phyloP scores from a whole-genome alignment of 1,140 invertebrate species.

The Drosophila aff. region DNA sequence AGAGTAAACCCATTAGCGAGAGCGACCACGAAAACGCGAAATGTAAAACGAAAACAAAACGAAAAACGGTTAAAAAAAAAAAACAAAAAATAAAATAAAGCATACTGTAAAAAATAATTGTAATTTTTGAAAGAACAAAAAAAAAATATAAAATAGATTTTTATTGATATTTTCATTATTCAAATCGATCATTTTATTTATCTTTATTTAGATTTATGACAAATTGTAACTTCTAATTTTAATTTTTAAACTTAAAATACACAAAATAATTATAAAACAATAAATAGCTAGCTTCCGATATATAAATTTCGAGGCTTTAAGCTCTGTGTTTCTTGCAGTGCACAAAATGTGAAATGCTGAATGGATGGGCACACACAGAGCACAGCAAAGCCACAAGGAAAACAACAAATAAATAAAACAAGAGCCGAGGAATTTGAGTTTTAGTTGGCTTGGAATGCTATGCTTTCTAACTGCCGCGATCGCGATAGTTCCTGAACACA shows the following conservation, averaged over 20 bases:
- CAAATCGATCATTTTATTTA: background rate
- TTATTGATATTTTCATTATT: too few relatives aligned
- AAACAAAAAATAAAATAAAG: constrained; percentile 1
- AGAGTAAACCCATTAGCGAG: constrained; percentile 29
- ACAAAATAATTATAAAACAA: too few relatives aligned
- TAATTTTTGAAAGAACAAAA: background rate
- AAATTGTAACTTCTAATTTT: too few relatives aligned
- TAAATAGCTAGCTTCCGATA: too few relatives aligned
- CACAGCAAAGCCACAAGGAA: constrained; percentile 9
- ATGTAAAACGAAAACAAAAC: constrained; percentile 66
- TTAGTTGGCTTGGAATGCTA: constrained; percentile 52
- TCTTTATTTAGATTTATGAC: background rate
- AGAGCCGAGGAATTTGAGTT: constrained; percentile 58
- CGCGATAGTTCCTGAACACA: constrained; percentile 50
- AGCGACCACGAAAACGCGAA: constrained; percentile 42
- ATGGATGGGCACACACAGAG: constrained; percentile 46
- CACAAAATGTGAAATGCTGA: constrained; percentile 48
- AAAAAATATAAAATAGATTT: too few relatives aligned
- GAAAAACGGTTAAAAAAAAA: constrained; percentile 21
- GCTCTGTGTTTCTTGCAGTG: background rate
- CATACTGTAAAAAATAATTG: background rate
- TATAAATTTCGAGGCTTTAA: too few relatives aligned
- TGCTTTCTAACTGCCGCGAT: constrained; percentile 74
- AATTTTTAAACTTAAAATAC: too few relatives aligned
- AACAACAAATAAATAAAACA: constrained; percentile 25